Conservation (phyloP, 53 echinoderm and acorn worm genomes). For the Patiria pectinifera region DNA sequence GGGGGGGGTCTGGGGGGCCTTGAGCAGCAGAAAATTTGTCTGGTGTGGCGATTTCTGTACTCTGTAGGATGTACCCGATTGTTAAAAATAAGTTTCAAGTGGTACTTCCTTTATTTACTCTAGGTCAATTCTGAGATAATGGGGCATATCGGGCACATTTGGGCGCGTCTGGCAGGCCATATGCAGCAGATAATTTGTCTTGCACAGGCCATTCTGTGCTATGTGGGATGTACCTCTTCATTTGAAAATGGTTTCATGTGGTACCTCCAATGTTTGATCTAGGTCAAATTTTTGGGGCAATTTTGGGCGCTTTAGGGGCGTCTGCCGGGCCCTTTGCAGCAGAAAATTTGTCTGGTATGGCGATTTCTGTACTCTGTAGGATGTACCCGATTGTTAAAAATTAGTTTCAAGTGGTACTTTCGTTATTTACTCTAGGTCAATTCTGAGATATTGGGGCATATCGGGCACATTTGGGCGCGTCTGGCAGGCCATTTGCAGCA, state of each 20-base stretch:
- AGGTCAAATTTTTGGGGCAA: background rate
- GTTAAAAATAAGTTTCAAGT: too few relatives aligned
- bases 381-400: background rate
- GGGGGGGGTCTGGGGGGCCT: too few relatives aligned
- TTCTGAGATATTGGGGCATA: too few relatives aligned
- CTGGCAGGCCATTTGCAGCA: constrained; percentile 20
- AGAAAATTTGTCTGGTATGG: constrained; percentile 29
- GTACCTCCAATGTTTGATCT: constrained; percentile 37
- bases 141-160: background rate
- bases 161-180: constrained; percentile 9
- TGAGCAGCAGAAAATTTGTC: too few relatives aligned
- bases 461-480: background rate
- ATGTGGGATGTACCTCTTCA: constrained; percentile 13
- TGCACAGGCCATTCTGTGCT: constrained; percentile 4
- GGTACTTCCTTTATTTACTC: too few relatives aligned
- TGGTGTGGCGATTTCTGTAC: background rate
- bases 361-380: constrained; percentile 13
- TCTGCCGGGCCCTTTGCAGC: too few relatives aligned
- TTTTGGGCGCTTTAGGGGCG: constrained; percentile 2
- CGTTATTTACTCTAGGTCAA: too few relatives aligned
- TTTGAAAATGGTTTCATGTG: constrained; percentile 40
- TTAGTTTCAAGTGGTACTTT: too few relatives aligned
- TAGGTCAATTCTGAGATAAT: too few relatives aligned
- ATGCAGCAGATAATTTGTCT: constrained; percentile 37
- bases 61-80: background rate